A percentile compares a stretch with the other conserved stretches of the same genome.
Evolutionary conservation across 2,797 vertebrate genomes (phyloP).

Genomic region (Pseudomugil tenellus): DNA sequence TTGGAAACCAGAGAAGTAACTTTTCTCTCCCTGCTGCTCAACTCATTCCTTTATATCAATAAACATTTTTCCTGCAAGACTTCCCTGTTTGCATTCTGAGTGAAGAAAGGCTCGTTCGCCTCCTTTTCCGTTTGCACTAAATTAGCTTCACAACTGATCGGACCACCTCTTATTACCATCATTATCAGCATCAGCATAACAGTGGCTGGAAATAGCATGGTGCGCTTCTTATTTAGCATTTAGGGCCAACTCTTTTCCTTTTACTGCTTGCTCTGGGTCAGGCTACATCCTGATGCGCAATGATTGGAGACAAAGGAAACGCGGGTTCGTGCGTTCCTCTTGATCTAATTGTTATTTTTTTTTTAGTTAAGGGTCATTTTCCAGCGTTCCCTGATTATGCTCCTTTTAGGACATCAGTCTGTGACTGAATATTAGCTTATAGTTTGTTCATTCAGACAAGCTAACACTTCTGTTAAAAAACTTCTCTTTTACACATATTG

Average conservation of each 20-base stretch:
- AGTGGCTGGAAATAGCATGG: conserved; percentile 38
- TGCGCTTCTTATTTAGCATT: conserved; percentile 23
- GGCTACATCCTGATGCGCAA: conserved; percentile 39
- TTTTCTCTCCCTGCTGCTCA: conserved; percentile 46
- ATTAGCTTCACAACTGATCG: conserved; percentile 69
- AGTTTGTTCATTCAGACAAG: too few species aligned
- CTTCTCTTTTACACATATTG: too few species aligned
- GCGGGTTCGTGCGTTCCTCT: neutral
- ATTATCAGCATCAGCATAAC: conserved; percentile 72
- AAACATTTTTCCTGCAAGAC: conserved; percentile 69
- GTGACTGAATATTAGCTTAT: conserved; percentile 10
- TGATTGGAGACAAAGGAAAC: neutral
- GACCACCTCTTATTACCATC: conserved; percentile 67
- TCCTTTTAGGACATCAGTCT: conserved; percentile 33
- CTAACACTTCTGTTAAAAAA: too few species aligned
- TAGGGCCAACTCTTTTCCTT: conserved; percentile 1
- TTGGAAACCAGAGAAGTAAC: conserved; percentile 22
- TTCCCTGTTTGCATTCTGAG: conserved; percentile 60
- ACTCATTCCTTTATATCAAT: conserved; percentile 71
- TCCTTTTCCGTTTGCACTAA: conserved; percentile 20
- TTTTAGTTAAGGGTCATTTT: neutral
- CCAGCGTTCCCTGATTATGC: neutral
- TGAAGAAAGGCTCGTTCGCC: conserved; percentile 31
- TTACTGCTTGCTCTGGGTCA: conserved; percentile 4
- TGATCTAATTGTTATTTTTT: neutral